Conservation (phyloP, 2,797 vertebrate genomes). For the Urosaurus nigricauda region DNA sequence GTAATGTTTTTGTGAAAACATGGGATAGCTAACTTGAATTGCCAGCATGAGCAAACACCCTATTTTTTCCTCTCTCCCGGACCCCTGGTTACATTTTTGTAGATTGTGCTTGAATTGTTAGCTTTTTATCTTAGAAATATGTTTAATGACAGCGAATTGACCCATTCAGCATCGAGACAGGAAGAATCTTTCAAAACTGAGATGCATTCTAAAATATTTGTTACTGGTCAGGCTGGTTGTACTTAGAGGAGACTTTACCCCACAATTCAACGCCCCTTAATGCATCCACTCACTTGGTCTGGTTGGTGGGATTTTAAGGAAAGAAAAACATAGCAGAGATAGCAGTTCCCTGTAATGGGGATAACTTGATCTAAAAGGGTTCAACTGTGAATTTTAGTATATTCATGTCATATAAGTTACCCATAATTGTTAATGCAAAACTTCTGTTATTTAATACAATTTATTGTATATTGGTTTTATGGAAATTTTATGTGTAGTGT, state of each 20-base stretch:
- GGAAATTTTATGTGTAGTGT: too few relatives aligned
- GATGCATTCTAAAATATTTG: neutral
- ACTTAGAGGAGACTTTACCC: neutral
- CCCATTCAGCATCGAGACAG: too few relatives aligned
- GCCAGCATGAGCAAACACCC: neutral
- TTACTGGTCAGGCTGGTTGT: neutral
- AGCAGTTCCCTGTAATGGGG: too few relatives aligned
- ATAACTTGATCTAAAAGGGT: too few relatives aligned
- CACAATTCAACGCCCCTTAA: neutral
- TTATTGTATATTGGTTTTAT: too few relatives aligned
- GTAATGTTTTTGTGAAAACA: neutral
- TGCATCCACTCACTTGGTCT: neutral
- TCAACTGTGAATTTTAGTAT: too few relatives aligned
- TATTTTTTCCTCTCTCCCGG: too few relatives aligned
- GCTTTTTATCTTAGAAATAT: neutral
- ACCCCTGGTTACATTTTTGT: neutral
- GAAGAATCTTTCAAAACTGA: neutral
- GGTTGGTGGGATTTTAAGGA: neutral
- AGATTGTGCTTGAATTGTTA: neutral
- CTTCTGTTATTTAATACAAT: too few relatives aligned
- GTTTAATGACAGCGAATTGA: neutral
- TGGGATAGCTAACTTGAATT: neutral
- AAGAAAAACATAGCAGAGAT: too few relatives aligned
- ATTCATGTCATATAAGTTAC: too few relatives aligned
- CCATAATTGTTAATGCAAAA: too few relatives aligned